Base-by-base conservation (phyloP, 2,888 invertebrate species). In the Rhogogaster chlorosoma region DNA sequence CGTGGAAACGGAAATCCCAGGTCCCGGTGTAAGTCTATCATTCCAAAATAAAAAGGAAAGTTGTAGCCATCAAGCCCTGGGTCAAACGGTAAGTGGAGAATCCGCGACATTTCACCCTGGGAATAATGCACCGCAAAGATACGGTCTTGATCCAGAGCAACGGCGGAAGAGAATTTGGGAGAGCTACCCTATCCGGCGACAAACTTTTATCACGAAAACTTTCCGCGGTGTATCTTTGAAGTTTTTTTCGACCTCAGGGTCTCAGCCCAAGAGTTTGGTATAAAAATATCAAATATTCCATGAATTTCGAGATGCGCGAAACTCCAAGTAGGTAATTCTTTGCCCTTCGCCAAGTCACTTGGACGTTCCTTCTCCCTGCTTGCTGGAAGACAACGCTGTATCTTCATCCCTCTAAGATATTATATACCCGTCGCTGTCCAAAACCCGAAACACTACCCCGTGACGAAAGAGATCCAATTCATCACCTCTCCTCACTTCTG, bases 271-370 rank as follows among this genome's bases (percentile, higher is more conserved):
- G 53, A 84, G 57, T 67, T 83, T 15, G 32, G 45, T 71, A 77
- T 49, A 67, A 83, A 78, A 80, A 83, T 87, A 91, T 91, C 89
- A 90, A 91, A 91, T 91, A 91, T 92, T 92, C 90, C 89, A 90
- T 91, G 89, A 91, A 91, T 91, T 90, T 88, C 88, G 89, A 91
- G 89, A 87, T 88, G 87, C 87, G 86, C 61, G 36, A 80, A 77
- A 80, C 61, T 80, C 57, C 80, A 49, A 57, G 38, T 57, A 61
- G 80, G 57, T 61, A 57, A 61, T 80, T 80, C 80, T 80, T 61
- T 49, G 36, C 53, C 57, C 80, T 80, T 38, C 77, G 42, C 53
- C 49, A 18, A 49, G 77, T 77, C 77, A 77, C 77, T 77, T 77
- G 77, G 77, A 77, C 77, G 45, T 75, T 42, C 45, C 1, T 38